These are phyloP conservation scores for Anguilla rostrata DNA, from an alignment of 2,113 vertebrate species.

Conservation along the genomic window DNA sequence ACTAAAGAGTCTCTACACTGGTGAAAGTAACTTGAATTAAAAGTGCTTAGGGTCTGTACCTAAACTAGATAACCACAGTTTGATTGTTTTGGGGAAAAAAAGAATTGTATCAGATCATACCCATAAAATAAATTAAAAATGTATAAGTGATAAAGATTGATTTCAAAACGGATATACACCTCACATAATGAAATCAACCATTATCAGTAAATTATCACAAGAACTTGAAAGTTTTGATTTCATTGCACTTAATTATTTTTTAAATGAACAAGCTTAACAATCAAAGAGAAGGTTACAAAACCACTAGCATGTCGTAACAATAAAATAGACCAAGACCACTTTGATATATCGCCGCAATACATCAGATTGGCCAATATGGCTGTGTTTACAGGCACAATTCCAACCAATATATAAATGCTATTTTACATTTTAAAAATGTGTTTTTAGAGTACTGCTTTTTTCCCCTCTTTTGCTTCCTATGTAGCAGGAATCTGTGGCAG, in stretches of 20 bases:
- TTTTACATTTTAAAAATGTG: conserved; percentile 61
- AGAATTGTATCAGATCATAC: background rate
- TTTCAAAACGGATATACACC: conserved; percentile 15
- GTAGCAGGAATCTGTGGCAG: conserved; percentile 85
- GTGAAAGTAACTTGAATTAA: background rate
- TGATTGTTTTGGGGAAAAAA: background rate
- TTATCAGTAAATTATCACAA: background rate
- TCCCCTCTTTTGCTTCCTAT: conserved; percentile 58
- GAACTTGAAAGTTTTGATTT: background rate
- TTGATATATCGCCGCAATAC: conserved; percentile 12
- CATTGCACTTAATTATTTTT: background rate
- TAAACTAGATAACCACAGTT: background rate
- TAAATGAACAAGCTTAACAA: conserved; percentile 21
- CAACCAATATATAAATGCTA: conserved; percentile 57
- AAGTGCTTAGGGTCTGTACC: background rate
- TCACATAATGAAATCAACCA: background rate
- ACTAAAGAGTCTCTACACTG: background rate
- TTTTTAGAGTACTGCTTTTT: conserved; percentile 43
- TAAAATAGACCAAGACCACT: conserved; percentile 44
- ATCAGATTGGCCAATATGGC: conserved; percentile 14
- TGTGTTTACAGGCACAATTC: conserved; percentile 50
- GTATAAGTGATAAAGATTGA: background rate
- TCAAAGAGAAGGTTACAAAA: conserved; percentile 43
- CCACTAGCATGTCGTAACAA: conserved; percentile 53
- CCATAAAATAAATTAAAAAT: background rate